Evolutionary conservation across 37 sponge, comb jelly and placozoan species (phyloP).

Genomic region (Eunapius fragilis): DNA sequence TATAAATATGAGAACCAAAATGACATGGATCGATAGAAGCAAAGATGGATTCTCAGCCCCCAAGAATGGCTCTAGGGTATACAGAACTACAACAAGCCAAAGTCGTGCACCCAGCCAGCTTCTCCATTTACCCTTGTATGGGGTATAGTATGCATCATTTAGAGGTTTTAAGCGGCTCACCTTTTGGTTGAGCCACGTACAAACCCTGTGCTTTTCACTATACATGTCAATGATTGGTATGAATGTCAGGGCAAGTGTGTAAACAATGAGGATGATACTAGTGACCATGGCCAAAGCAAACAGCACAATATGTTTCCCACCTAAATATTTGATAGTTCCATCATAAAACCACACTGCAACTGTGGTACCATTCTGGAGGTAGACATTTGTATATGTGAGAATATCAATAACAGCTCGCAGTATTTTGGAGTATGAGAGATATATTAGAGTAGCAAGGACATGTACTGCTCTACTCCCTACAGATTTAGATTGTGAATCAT

Average conservation of each 20-base stretch:
- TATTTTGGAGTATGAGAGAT: conserved; percentile 33
- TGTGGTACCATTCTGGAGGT: background rate
- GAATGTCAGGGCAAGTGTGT: conserved; percentile 7
- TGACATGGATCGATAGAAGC: no score
- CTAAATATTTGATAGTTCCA: conserved; percentile 21
- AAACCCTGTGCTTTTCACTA: background rate
- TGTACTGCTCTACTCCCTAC: background rate
- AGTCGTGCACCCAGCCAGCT: no score
- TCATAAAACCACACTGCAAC: conserved; percentile 33
- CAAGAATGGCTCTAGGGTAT: no score
- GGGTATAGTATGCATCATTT: no score
- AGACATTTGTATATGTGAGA: background rate
- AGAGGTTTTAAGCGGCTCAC: conserved; percentile 25
- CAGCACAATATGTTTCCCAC: background rate
- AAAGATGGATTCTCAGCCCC: no score
- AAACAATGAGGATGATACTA: conserved; percentile 18
- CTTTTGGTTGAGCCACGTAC: background rate
- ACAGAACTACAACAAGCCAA: no score
- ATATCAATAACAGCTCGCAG: conserved; percentile 12
- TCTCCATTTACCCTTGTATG: no score
- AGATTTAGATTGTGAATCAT: no score
- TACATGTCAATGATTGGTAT: background rate
- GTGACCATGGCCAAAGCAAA: background rate
- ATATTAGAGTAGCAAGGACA: conserved; percentile 44
- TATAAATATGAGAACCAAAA: no score